Evolutionary conservation across 2,797 vertebrate species (phyloP).

Genomic region (Denticeps clupeoides): DNA sequence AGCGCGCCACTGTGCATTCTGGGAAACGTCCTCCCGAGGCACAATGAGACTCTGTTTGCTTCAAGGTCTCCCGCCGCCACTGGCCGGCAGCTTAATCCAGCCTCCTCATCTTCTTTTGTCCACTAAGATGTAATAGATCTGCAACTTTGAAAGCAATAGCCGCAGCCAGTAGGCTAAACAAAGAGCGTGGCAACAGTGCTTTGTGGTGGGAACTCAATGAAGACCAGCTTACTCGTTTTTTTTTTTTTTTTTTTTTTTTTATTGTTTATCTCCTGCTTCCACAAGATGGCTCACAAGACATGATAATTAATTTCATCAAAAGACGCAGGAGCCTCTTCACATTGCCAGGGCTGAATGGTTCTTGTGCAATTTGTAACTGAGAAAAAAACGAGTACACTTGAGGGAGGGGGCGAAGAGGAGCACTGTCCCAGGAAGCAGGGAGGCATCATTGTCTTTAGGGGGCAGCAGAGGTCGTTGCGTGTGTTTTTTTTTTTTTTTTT

Average conservation of each 20-base stretch:
- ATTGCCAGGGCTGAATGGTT: slow-evolving; percentile 12
- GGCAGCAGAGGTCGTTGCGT: slow-evolving; percentile 64
- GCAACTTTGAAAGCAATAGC: slow-evolving; percentile 31
- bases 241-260: slow-evolving; percentile 32
- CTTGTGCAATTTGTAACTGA: not conserved
- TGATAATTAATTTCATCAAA: slow-evolving; percentile 29
- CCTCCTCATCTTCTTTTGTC: slow-evolving; percentile 38
- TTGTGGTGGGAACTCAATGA: slow-evolving; percentile 24
- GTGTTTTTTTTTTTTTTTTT: no score
- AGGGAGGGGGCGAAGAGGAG: no score
- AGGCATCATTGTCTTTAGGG: slow-evolving; percentile 58
- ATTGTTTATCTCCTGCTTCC: slow-evolving; percentile 55
- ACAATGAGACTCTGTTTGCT: slow-evolving; percentile 33
- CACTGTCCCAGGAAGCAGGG: slow-evolving; percentile 30
- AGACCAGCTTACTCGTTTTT: slow-evolving; percentile 34
- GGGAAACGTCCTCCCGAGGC: slow-evolving; percentile 49
- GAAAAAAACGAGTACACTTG: slow-evolving; percentile 16
- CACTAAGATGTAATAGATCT: slow-evolving; percentile 37
- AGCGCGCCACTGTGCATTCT: slow-evolving; percentile 51
- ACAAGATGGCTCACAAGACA: slow-evolving; percentile 21
- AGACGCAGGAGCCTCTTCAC: slow-evolving; percentile 13
- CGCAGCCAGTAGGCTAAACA: slow-evolving; percentile 27
- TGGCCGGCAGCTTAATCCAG: slow-evolving; percentile 29
- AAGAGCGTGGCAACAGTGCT: slow-evolving; percentile 22
- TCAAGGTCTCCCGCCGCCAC: slow-evolving; percentile 22